phyloP scores from a whole-genome alignment of 53 echinoderm and acorn worm genomes.

The Zoroaster sp. region DNA sequence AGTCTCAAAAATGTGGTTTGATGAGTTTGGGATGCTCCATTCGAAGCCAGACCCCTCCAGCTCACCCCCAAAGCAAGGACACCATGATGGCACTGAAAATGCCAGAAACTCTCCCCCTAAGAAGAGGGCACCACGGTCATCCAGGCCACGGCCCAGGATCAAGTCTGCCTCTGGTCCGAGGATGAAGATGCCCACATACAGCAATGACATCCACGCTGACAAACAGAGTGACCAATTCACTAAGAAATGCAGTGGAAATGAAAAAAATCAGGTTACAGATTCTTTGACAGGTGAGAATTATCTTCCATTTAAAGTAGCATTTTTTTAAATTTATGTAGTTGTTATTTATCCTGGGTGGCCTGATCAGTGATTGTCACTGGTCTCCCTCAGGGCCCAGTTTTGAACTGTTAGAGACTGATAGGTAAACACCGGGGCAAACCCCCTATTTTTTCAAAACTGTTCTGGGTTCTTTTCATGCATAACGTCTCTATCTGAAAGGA shows the following conservation, averaged over 20 bases:
- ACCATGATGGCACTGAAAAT: background rate
- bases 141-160: slow-evolving; percentile 12
- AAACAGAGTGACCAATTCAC: background rate
- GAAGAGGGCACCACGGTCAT: background rate
- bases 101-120: background rate
- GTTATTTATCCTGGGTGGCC: too few species aligned
- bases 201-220: background rate
- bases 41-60: background rate
- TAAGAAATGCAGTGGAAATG: background rate
- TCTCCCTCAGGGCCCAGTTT: too few species aligned
- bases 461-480: too few species aligned
- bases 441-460: too few species aligned
- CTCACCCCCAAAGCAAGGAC: background rate
- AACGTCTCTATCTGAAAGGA: too few species aligned
- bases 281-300: background rate
- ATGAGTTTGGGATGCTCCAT: slow-evolving; percentile 60
- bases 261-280: background rate
- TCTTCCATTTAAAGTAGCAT: too few species aligned
- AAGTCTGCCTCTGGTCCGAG: slow-evolving; percentile 56
- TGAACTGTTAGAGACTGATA: too few species aligned
- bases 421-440: too few species aligned
- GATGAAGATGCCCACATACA: slow-evolving; percentile 27
- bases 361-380: too few species aligned
- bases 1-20: slow-evolving; percentile 61
- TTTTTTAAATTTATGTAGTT: too few species aligned